Evolutionary conservation across 2,888 invertebrate genomes (phyloP).

Genomic region (Vanessa cardui): DNA sequence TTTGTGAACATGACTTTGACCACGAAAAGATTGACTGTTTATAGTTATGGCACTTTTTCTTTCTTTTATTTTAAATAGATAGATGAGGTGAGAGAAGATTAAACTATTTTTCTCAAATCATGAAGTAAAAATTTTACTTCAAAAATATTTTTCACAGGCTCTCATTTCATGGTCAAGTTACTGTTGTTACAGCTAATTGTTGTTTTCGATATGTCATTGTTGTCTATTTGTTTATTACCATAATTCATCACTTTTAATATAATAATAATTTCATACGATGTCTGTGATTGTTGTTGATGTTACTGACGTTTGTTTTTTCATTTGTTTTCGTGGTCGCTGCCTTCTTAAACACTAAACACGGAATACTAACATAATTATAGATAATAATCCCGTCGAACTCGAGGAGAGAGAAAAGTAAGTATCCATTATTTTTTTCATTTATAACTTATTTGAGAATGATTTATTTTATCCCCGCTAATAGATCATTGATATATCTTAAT

Average conservation of each 20-base stretch:
- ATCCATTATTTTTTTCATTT: constrained; percentile 42
- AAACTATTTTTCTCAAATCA: too few species aligned
- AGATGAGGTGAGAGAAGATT: too few species aligned
- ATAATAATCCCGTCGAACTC: constrained; percentile 91
- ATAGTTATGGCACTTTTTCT: neutral
- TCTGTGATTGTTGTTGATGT: constrained; percentile 7
- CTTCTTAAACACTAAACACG: constrained; percentile 76
- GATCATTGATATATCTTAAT: neutral
- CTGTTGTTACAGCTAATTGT: neutral
- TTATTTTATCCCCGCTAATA: constrained; percentile 14
- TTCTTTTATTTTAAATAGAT: neutral
- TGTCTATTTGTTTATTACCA: neutral
- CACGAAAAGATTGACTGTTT: neutral
- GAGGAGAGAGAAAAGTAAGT: constrained; percentile 95
- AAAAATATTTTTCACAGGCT: too few species aligned
- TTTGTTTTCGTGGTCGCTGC: constrained; percentile 78
- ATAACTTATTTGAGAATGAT: constrained; percentile 31
- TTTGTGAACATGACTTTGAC: neutral
- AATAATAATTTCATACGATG: neutral
- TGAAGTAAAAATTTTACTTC: too few species aligned
- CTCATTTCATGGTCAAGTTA: neutral
- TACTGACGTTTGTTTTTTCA: constrained; percentile 56
- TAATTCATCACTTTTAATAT: neutral
- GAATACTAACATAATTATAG: constrained; percentile 75
- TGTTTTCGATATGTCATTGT: neutral